Percentiles rank a stretch among this genome's conserved stretches.
These are phyloP conservation scores for Rhynchomys soricoides DNA, from an alignment of 2,113 vertebrate species.

Conservation along the genomic window DNA sequence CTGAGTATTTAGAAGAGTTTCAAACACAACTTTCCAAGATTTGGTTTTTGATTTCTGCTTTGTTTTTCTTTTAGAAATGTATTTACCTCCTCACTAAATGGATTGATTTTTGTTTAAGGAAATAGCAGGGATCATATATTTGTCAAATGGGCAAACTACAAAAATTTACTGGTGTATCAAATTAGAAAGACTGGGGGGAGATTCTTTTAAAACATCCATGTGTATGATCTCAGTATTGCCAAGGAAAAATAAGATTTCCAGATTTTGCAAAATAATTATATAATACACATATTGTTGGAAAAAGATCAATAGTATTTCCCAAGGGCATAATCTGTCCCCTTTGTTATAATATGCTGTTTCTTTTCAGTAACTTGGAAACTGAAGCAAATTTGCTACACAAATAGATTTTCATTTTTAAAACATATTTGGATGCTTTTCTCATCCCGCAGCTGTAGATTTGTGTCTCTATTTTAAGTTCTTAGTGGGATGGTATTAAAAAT, in stretches of 20 bases:
- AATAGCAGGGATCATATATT: background rate
- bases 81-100: background rate
- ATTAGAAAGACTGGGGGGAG: background rate
- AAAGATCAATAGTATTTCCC: constrained; percentile 57
- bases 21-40: background rate
- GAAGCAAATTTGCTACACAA: constrained; percentile 33
- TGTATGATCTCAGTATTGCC: constrained; percentile 28
- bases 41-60: background rate
- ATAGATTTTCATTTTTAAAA: constrained; percentile 53
- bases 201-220: constrained; percentile 26
- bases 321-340: constrained; percentile 17
- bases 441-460: constrained; percentile 50
- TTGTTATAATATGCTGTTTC: constrained; percentile 50
- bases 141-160: constrained; percentile 29
- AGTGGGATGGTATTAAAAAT: constrained; percentile 36
- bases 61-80: background rate
- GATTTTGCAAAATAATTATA: constrained; percentile 37
- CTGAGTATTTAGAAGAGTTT: background rate
- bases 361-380: constrained; percentile 60
- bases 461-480: constrained; percentile 61
- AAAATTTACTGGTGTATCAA: background rate
- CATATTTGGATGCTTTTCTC: constrained; percentile 55
- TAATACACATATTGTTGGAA: constrained; percentile 31
- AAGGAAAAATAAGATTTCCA: background rate
- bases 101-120: constrained; percentile 27